Conservation (phyloP, 2,797 vertebrate genomes). For the Scarus forsteni region DNA sequence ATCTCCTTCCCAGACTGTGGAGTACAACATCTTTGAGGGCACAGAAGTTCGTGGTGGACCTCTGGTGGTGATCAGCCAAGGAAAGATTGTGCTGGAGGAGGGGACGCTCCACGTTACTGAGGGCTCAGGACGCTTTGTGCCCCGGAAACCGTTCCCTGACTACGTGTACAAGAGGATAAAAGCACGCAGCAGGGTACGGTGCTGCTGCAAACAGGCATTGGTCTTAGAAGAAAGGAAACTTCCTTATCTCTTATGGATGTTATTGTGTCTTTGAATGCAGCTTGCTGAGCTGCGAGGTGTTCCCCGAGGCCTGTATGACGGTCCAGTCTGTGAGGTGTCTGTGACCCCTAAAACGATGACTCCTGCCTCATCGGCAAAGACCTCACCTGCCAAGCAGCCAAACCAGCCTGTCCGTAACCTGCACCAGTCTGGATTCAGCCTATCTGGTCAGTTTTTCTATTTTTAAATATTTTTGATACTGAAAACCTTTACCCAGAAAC, state of each 20-base stretch:
- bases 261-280: conserved; percentile 69
- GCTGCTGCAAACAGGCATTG: not conserved
- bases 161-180: conserved; percentile 99
- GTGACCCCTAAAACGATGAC: conserved; percentile 95
- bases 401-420: conserved; percentile 94
- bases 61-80: conserved; percentile 98
- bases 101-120: conserved; percentile 92
- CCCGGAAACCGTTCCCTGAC: conserved; percentile 96
- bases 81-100: conserved; percentile 96
- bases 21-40: conserved; percentile 99
- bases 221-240: not conserved
- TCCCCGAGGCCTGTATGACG: conserved; percentile 95
- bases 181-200: conserved; percentile 93
- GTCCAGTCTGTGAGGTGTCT: conserved; percentile 96
- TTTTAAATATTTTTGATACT: no score
- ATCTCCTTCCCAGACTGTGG: conserved; percentile 84
- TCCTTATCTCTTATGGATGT: not conserved
- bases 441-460: conserved; percentile 87
- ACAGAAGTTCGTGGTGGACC: conserved; percentile 94
- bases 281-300: conserved; percentile 96
- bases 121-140: conserved; percentile 92
- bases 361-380: conserved; percentile 95
- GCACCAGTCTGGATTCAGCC: conserved; percentile 98
- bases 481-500: no score
- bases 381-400: conserved; percentile 96